A percentile compares a stretch with the other conserved stretches of the same genome.
Evolutionary conservation across 1,140 invertebrate genomes (phyloP).

Genomic region (Ruditapes philippinarum): DNA sequence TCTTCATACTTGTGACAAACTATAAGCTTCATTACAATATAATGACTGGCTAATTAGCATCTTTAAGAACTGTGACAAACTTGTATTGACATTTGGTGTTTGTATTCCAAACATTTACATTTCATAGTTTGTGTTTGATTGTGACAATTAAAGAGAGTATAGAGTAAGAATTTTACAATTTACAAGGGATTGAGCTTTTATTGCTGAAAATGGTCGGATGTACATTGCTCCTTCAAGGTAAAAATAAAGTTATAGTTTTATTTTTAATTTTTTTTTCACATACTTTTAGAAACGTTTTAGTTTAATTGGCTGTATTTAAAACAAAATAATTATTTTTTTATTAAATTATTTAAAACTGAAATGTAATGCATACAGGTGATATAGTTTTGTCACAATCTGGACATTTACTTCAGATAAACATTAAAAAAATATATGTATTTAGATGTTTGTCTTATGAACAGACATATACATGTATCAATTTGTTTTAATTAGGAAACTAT

Average conservation of each 20-base stretch:
- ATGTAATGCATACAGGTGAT: too few relatives aligned
- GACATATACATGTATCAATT: too few relatives aligned
- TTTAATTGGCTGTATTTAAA: too few relatives aligned
- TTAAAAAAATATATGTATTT: too few relatives aligned
- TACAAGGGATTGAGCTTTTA: not conserved
- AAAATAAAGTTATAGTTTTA: not conserved
- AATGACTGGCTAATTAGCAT: not conserved
- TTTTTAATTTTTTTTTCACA: too few relatives aligned
- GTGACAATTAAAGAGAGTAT: constrained; percentile 16
- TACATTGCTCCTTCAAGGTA: not conserved
- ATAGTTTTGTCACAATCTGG: too few relatives aligned
- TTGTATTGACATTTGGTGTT: constrained; percentile 14
- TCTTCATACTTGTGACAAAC: constrained; percentile 28
- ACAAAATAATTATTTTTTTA: too few relatives aligned
- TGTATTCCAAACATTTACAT: not conserved
- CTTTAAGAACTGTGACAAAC: constrained; percentile 25
- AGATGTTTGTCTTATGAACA: too few relatives aligned
- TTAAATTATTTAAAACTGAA: too few relatives aligned
- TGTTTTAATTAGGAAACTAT: too few relatives aligned
- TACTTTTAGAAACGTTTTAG: too few relatives aligned
- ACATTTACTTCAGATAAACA: too few relatives aligned
- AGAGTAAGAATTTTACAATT: not conserved
- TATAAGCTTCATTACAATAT: not conserved
- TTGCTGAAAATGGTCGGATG: constrained; percentile 31
- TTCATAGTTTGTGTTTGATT: constrained; percentile 6